These are phyloP conservation scores for Megalurothrips usitatus DNA, from an alignment of 2,888 invertebrate genomes.

Conservation along the genomic window DNA sequence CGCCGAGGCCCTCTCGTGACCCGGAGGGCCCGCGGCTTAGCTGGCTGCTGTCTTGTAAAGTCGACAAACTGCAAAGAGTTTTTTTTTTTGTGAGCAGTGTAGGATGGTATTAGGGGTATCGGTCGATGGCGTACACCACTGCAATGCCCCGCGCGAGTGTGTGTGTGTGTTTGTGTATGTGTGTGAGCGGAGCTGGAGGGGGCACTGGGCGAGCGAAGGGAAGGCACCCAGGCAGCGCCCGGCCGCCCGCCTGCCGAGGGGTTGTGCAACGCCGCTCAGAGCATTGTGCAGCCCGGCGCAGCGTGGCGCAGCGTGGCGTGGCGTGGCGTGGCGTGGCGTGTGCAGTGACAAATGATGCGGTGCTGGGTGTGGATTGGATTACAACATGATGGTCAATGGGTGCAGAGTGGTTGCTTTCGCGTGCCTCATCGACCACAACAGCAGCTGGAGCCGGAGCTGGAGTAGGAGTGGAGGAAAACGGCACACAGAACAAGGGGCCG, in stretches of 20 bases:
- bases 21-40: no score
- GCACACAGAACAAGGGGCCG: no score
- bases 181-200: background rate
- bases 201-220: background rate
- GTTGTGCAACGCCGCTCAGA: background rate
- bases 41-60: no score
- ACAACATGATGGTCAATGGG: constrained; percentile 4
- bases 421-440: background rate
- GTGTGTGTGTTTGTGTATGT: no score
- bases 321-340: background rate
- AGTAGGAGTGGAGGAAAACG: no score
- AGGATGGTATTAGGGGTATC: no score
- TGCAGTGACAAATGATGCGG: constrained; percentile 22
- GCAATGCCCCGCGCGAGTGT: no score
- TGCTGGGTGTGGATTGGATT: background rate
- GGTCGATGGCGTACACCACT: no score
- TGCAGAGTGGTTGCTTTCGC: background rate
- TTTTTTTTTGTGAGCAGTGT: no score
- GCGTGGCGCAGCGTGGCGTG: background rate
- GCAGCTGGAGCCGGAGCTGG: no score
- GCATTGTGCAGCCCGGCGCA: background rate
- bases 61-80: no score
- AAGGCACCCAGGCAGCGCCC: background rate
- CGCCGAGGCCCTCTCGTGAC: no score
- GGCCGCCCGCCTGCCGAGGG: background rate